Evolutionary conservation across 1,140 invertebrate species (phyloP), one percentile per base, ranked within the genome.

Genomic region (Oreohelix idahoensis): DNA sequence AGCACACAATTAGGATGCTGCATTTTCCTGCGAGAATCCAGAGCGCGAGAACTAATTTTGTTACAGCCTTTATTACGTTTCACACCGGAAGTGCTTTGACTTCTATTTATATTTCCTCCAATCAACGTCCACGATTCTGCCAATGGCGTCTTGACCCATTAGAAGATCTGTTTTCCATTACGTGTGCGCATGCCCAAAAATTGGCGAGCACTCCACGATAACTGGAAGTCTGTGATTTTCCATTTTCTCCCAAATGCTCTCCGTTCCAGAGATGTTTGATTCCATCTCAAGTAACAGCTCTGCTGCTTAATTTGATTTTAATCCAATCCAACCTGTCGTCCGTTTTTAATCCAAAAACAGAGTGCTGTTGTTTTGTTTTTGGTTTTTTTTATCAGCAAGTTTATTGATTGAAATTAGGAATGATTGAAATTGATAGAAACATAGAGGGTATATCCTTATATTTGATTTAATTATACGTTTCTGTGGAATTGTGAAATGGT

Each of bases 51-150:
- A 38, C 45, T 51, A 58, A 53, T 49, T 77, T n/a, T 26, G 75
- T 53, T 49, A 35, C 45, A 29, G 75, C 35, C 29, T 35, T 49
- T 77, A 58, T 51, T 29, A 53, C n/a, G 4, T 49, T 76, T 29
- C 23, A 39, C 53, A 58, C 45, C 42, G 75, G 45, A 58, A 36
- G 75, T 77, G 75, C 42, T 36, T 51, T 35, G 75, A 23, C 32
- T 58, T 77, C 75, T 23, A 29, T 45, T 51, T 77, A 26, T 77
- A 49, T 77, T 58, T 77, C 42, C 53, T 49, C 35, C 75, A 53
- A n/a, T 51, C 75, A 66, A 32, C 53, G 29, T 66, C 29, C 63
- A n/a, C 63, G 5, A 58, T 58, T 17, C 29, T 35, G 63, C n/a
- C 23, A 66, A 66, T 66, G 63, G 63, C 63, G 63, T 66, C 63